Percentiles rank a stretch among this genome's conserved stretches.
These are phyloP conservation scores for Cataglyphis hispanica DNA, from an alignment of 1,140 invertebrate species.

Conservation along the genomic window DNA sequence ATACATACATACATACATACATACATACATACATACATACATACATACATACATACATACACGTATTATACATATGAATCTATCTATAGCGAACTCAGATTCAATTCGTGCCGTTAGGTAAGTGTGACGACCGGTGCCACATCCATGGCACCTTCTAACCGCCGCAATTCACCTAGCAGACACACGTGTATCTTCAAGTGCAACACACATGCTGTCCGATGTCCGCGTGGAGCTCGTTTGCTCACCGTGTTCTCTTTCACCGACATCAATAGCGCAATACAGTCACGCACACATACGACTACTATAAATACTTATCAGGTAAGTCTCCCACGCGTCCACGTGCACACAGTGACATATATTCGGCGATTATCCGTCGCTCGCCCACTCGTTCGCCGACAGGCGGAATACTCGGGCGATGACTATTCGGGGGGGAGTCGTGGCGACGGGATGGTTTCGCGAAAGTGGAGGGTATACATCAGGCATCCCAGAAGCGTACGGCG, in stretches of 20 bases:
- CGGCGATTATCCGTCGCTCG: slow-evolving; percentile 67
- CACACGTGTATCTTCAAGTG: slow-evolving; percentile 59
- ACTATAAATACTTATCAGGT: slow-evolving; percentile 69
- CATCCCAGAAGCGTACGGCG: slow-evolving; percentile 50
- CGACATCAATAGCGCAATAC: slow-evolving; percentile 33
- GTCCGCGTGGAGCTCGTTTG: slow-evolving; percentile 41
- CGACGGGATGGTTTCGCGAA: slow-evolving; percentile 51
- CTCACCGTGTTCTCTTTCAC: slow-evolving; percentile 23
- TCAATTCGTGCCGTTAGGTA: slow-evolving; percentile 44
- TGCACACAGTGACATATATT: slow-evolving; percentile 26
- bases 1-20: too few relatives aligned
- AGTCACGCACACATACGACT: slow-evolving; percentile 36
- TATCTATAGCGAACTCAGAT: slow-evolving; percentile 6
- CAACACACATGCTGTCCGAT: slow-evolving; percentile 29
- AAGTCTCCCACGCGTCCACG: slow-evolving; percentile 9
- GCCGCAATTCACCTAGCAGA: slow-evolving; percentile 27
- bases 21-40: too few relatives aligned
- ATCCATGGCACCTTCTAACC: slow-evolving; percentile 32
- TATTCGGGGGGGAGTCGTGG: slow-evolving; percentile 73
- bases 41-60: background rate
- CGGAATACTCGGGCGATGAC: slow-evolving; percentile 78
- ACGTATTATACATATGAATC: background rate
- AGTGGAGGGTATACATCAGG: slow-evolving; percentile 70
- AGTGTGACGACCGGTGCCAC: slow-evolving; percentile 49
- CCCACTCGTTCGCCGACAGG: slow-evolving; percentile 67